A percentile compares a stretch with the other conserved stretches of the same genome.
Conservation (phyloP, 2,888 invertebrate genomes). For the Caenorhabditis doughertyi region DNA sequence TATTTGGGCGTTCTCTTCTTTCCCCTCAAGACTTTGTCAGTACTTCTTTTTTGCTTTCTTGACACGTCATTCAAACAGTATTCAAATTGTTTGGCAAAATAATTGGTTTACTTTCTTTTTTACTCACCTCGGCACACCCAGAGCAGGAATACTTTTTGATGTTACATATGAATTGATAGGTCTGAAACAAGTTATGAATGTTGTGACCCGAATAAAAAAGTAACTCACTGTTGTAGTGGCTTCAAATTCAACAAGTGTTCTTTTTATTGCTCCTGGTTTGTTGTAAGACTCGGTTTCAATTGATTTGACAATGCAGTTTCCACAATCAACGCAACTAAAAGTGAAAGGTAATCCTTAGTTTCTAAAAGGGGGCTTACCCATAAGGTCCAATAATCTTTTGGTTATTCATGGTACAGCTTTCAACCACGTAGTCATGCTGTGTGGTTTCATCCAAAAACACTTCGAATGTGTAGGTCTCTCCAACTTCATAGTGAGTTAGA, state of each 20-base stretch:
- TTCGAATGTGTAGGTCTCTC: constrained; percentile 75
- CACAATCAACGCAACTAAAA: constrained; percentile 68
- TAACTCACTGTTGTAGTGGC: constrained; percentile 59
- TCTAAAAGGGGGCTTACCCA: constrained; percentile 69
- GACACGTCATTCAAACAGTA: constrained; percentile 51
- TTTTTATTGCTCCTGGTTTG: constrained; percentile 74
- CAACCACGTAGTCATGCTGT: constrained; percentile 74
- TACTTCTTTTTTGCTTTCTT: constrained; percentile 15
- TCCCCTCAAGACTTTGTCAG: constrained; percentile 20
- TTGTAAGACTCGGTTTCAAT: constrained; percentile 71
- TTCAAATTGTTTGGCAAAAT: neutral
- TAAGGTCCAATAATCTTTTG: constrained; percentile 69
- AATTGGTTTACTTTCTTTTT: neutral
- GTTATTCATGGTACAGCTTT: constrained; percentile 71
- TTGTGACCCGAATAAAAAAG: neutral
- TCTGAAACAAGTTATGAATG: constrained; percentile 35
- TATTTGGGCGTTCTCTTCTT: constrained; percentile 58
- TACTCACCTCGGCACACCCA: constrained; percentile 77
- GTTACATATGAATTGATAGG: constrained; percentile 69
- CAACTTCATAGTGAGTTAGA: constrained; percentile 48
- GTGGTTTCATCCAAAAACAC: constrained; percentile 72
- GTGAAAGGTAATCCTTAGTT: neutral
- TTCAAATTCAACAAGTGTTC: constrained; percentile 75
- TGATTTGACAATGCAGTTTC: constrained; percentile 52
- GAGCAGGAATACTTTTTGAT: constrained; percentile 72